A percentile compares a stretch with the other conserved stretches of the same genome.
phyloP scores from a whole-genome alignment of 2,888 invertebrate genomes.

The Chrysomela aeneicollis region DNA sequence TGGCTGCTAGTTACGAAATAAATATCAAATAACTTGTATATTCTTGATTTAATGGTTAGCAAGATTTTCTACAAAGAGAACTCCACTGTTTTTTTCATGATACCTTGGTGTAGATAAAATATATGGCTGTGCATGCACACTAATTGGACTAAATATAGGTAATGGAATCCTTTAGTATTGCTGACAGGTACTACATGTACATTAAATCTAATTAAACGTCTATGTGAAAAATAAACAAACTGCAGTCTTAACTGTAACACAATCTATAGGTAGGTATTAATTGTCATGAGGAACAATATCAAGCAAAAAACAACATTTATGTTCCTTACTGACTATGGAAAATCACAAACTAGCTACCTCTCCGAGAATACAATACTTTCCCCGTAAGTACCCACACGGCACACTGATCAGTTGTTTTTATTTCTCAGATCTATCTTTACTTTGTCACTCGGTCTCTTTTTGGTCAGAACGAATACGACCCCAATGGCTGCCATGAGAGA shows the following conservation, averaged over 20 bases:
- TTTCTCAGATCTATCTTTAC: background rate
- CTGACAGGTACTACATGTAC: background rate
- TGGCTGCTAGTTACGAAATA: constrained; percentile 15
- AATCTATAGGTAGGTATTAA: too few species aligned
- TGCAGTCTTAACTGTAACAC: background rate
- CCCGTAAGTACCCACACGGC: too few species aligned
- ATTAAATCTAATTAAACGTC: background rate
- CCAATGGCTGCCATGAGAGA: constrained; percentile 56
- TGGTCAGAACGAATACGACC: constrained; percentile 37
- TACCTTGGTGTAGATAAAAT: too few species aligned
- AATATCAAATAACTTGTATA: constrained; percentile 12
- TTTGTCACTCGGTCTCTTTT: constrained; percentile 25
- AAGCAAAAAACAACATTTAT: background rate
- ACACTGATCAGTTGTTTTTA: constrained; percentile 14
- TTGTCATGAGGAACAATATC: background rate
- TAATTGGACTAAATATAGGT: too few species aligned
- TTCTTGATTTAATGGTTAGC: background rate
- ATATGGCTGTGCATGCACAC: too few species aligned
- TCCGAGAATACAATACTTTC: too few species aligned
- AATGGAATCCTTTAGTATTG: background rate
- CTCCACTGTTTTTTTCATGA: too few species aligned
- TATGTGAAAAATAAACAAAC: background rate
- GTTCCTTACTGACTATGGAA: background rate
- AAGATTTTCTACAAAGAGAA: too few species aligned
- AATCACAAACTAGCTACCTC: background rate